Evolutionary conservation across 2,888 invertebrate genomes (phyloP).

Genomic region (Mechanitis messenoides): DNA sequence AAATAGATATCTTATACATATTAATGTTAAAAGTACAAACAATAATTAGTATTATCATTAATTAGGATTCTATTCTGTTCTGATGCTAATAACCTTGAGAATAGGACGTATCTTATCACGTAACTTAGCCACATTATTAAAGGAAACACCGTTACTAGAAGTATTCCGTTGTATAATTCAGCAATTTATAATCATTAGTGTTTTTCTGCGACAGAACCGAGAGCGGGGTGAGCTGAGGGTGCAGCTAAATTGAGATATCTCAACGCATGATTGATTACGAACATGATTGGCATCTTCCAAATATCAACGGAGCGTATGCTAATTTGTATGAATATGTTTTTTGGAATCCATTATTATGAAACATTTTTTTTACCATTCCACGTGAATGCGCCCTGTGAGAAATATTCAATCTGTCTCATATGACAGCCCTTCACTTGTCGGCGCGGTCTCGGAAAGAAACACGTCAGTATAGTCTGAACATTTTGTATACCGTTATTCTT

Average conservation of each 20-base stretch:
- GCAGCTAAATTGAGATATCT: constrained; percentile 68
- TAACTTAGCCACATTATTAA: constrained; percentile 32
- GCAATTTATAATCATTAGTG: constrained; percentile 70
- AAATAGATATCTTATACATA: background rate
- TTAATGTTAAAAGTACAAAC: background rate
- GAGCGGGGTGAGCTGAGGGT: constrained; percentile 50
- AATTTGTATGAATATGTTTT: constrained; percentile 48
- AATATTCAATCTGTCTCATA: constrained; percentile 56
- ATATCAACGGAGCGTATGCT: constrained; percentile 55
- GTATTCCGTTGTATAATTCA: constrained; percentile 59
- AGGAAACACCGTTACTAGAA: constrained; percentile 47
- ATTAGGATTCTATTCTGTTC: background rate
- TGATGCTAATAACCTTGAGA: background rate
- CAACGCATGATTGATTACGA: constrained; percentile 67
- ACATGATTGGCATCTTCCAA: constrained; percentile 62
- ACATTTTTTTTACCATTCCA: constrained; percentile 59
- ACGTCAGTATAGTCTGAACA: constrained; percentile 41
- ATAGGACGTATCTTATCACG: background rate
- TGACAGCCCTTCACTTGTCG: constrained; percentile 70
- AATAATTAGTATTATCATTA: too few species aligned
- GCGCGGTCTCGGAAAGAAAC: constrained; percentile 43
- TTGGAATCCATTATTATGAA: constrained; percentile 39
- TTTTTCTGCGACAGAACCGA: constrained; percentile 46
- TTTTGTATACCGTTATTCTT: constrained; percentile 68
- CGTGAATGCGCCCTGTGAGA: constrained; percentile 58